Conservation (phyloP, 2,113 vertebrate species). For the Coracopsis vasa region DNA sequence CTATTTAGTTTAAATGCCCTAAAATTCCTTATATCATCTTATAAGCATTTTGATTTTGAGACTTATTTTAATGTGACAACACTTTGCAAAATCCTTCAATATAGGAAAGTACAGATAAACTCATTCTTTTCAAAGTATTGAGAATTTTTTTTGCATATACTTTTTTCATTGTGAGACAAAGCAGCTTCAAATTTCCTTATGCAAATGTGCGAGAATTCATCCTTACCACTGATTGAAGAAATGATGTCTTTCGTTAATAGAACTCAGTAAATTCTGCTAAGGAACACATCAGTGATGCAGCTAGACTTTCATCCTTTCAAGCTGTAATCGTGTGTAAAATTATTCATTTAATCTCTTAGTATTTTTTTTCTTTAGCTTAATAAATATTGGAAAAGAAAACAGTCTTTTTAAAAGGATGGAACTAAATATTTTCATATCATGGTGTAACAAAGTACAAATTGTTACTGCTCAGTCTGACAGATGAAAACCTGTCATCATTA, state of each 20-base stretch:
- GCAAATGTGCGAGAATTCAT: neutral
- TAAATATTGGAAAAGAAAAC: neutral
- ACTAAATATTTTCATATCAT: neutral
- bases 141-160: neutral
- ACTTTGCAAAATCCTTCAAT: neutral
- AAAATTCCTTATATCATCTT: neutral
- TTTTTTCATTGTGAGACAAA: neutral
- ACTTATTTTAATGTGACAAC: neutral
- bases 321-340: conserved; percentile 14
- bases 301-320: conserved; percentile 1
- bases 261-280: neutral
- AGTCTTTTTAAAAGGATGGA: neutral
- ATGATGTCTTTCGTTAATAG: conserved; percentile 24
- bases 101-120: neutral
- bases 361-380: neutral
- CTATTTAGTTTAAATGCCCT: neutral
- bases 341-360: conserved; percentile 1
- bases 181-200: neutral
- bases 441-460: neutral
- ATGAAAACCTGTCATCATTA: neutral
- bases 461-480: neutral
- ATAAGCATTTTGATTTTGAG: neutral
- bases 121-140: neutral
- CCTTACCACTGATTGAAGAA: neutral
- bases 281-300: neutral